Conservation (phyloP, 2,113 vertebrate species). For the Pollimyrus isidori region DNA sequence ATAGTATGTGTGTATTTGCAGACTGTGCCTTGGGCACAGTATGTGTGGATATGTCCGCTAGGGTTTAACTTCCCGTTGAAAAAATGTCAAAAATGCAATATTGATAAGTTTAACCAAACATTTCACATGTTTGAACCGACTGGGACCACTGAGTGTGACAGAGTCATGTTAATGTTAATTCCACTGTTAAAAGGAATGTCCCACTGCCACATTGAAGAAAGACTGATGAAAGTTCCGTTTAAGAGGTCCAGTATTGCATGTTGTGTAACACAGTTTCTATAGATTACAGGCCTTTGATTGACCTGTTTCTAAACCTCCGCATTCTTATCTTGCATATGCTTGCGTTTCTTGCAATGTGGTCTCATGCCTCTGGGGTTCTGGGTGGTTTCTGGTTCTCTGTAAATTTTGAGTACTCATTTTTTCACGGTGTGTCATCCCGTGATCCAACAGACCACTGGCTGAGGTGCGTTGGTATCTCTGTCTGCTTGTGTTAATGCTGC, state of each 20-base stretch:
- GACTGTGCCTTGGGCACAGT: background rate
- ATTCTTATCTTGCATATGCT: background rate
- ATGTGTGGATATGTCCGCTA: background rate
- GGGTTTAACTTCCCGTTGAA: background rate
- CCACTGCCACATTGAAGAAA: background rate
- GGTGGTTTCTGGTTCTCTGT: background rate
- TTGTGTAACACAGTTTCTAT: background rate
- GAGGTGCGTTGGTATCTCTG: background rate
- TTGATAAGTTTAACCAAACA: background rate
- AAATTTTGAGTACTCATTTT: background rate
- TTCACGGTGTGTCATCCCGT: background rate
- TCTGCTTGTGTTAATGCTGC: background rate
- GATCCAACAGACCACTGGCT: background rate
- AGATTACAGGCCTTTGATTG: background rate
- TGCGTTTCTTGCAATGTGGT: background rate
- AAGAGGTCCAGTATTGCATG: background rate
- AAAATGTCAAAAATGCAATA: background rate
- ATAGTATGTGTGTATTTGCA: slow-evolving; percentile 1
- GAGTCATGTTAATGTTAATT: background rate
- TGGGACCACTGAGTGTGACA: background rate
- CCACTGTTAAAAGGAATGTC: background rate
- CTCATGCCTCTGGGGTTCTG: background rate
- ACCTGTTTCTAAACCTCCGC: background rate
- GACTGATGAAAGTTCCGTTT: background rate
- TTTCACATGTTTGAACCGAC: background rate